phyloP scores from a whole-genome alignment of 2,113 vertebrate species.

The Epinephelus lanceolatus region DNA sequence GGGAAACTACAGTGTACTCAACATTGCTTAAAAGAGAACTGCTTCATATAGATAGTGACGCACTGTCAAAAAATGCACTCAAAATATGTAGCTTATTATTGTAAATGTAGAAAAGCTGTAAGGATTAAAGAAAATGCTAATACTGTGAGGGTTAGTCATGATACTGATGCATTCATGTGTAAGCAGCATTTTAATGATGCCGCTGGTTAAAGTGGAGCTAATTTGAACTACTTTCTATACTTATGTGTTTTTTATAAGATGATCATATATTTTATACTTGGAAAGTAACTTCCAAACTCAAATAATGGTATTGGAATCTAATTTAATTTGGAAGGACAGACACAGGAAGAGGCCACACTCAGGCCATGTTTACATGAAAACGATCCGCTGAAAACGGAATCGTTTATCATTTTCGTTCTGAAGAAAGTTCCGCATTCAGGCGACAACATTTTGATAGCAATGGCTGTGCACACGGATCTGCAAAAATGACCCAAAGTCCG shows the following conservation, averaged over 20 bases:
- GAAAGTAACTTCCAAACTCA: background rate
- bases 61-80: background rate
- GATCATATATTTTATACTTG: background rate
- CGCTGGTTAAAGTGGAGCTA: background rate
- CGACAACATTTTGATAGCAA: too few relatives aligned
- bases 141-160: background rate
- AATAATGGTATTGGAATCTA: background rate
- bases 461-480: too few relatives aligned
- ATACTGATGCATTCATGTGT: background rate
- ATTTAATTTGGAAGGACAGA: too few relatives aligned
- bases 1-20: background rate
- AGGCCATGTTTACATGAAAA: too few relatives aligned
- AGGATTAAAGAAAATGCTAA: background rate
- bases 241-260: background rate
- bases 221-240: background rate
- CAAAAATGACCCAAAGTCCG: too few relatives aligned
- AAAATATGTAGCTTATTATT: background rate
- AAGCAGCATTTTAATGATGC: background rate
- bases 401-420: too few relatives aligned
- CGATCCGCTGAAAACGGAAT: too few relatives aligned
- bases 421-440: too few relatives aligned
- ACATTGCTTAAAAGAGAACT: constrained; percentile 11
- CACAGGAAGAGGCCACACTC: too few relatives aligned
- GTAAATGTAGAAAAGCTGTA: background rate
- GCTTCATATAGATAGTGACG: background rate